Evolutionary conservation across 2,113 vertebrate genomes (phyloP).

Genomic region (Arizona elegans): DNA sequence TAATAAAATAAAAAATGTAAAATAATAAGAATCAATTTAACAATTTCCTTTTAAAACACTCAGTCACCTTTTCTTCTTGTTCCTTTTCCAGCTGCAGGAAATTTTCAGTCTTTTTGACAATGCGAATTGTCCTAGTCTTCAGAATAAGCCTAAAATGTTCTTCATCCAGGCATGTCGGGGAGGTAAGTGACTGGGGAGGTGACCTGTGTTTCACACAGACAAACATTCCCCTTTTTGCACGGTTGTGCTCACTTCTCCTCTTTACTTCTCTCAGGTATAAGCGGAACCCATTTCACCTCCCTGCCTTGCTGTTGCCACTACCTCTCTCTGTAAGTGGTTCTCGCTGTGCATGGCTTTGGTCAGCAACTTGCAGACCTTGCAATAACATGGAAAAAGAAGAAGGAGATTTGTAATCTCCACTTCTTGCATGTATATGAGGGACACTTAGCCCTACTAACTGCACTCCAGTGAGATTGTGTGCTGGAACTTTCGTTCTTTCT

Average conservation of each 20-base stretch:
- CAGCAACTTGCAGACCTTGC: constrained; percentile 58
- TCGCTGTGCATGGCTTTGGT: constrained; percentile 72
- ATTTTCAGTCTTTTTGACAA: constrained; percentile 91
- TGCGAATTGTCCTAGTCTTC: constrained; percentile 86
- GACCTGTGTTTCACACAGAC: constrained; percentile 31
- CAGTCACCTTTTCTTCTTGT: not conserved
- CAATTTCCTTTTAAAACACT: not conserved
- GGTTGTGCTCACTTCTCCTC: constrained; percentile 72
- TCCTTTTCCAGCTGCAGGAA: constrained; percentile 81
- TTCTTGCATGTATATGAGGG: constrained; percentile 34
- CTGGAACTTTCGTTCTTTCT: constrained; percentile 14
- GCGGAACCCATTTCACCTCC: constrained; percentile 72
- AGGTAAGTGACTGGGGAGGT: constrained; percentile 76
- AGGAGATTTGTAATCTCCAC: constrained; percentile 7
- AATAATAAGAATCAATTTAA: not conserved
- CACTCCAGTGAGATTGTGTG: constrained; percentile 34
- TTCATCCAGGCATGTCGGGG: constrained; percentile 97
- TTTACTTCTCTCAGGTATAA: constrained; percentile 78
- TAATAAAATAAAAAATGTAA: not conserved
- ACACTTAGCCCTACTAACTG: not conserved
- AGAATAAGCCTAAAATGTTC: constrained; percentile 99
- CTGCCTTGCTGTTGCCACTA: constrained; percentile 77
- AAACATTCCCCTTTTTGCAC: constrained; percentile 50
- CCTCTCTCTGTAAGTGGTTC: constrained; percentile 79
- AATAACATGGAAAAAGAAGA: constrained; percentile 33